These are phyloP conservation scores for Medauroidea extradentata DNA, from an alignment of 1,140 invertebrate species.

Conservation along the genomic window DNA sequence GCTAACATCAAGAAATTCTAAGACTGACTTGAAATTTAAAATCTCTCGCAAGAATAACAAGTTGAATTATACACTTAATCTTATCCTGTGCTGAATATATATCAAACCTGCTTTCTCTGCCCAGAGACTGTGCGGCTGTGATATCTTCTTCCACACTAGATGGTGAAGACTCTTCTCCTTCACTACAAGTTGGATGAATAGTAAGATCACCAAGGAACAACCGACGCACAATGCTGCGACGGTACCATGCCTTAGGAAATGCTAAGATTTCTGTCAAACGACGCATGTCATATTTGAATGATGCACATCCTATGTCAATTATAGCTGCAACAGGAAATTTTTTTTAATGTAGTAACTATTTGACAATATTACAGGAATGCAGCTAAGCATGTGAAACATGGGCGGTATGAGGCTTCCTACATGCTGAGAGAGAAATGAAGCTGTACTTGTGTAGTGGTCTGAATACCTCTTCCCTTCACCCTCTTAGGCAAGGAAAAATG, in stretches of 20 bases:
- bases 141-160: conserved; percentile 34
- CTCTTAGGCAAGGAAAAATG: no score
- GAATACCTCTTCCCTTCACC: no score
- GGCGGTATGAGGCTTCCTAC: neutral
- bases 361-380: no score
- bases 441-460: no score
- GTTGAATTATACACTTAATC: neutral
- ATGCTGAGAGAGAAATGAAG: no score
- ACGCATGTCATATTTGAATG: conserved; percentile 98
- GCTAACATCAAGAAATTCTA: neutral
- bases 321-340: conserved; percentile 59
- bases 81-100: no score
- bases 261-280: conserved; percentile 94
- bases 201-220: conserved; percentile 90
- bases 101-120: neutral
- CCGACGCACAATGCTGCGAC: conserved; percentile 84
- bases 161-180: conserved; percentile 41
- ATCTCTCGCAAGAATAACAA: neutral
- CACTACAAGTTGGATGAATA: conserved; percentile 48
- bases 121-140: neutral
- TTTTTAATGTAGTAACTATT: neutral
- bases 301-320: conserved; percentile 94
- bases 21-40: neutral
- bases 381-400: neutral
- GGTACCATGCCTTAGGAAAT: conserved; percentile 97